Evolutionary conservation across 2,888 invertebrate species (phyloP), one percentile per base, ranked within the genome.

Genomic region (Molanna angustata): DNA sequence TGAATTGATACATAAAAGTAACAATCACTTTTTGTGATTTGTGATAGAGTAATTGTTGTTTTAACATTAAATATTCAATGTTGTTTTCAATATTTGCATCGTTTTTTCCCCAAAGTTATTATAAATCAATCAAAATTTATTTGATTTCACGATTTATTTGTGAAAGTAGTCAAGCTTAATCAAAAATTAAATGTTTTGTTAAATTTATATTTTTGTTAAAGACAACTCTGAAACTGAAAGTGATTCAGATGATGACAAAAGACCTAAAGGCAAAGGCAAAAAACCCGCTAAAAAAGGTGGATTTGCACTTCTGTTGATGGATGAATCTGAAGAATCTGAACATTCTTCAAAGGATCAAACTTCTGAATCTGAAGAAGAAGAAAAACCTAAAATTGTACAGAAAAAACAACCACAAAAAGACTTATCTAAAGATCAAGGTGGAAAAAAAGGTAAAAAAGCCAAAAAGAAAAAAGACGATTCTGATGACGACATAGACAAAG

Each of bases 401-500:
- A 69, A 68, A 44, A 66, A 66, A 63, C 59, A 59, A 47, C 56
- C 52, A 17, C 67, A 61, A 52, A 75, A 70, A 65, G 76, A 75
- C 59, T 74, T 72, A 62, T 40, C 45, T 6, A 57, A 56, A 52
- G 76, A 77, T 59, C 66, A 71, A 49, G 68, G 69, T 49, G 81
- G 80, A 16, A 88, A 88, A 67, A 88, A 88, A 67, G 80, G 83
- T 2, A 88, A 88, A 65, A 88, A 87, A 68, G 70, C 78, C 3
- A 84, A 83, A 65, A 82, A 84, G 64, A 89, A 86, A 72, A 84
- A 83, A 60, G 83, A 85, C 63, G 87, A 87, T 49, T 88, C 88
- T 64, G 86, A 87, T 68, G 88, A 89, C 57, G 91, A 91, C 67
- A 73, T 92, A 55, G 91, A 92, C 64, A 88, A 88, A 70, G 86